Base-by-base conservation (phyloP, 2,797 vertebrate species). In the Sitta carolinensis region DNA sequence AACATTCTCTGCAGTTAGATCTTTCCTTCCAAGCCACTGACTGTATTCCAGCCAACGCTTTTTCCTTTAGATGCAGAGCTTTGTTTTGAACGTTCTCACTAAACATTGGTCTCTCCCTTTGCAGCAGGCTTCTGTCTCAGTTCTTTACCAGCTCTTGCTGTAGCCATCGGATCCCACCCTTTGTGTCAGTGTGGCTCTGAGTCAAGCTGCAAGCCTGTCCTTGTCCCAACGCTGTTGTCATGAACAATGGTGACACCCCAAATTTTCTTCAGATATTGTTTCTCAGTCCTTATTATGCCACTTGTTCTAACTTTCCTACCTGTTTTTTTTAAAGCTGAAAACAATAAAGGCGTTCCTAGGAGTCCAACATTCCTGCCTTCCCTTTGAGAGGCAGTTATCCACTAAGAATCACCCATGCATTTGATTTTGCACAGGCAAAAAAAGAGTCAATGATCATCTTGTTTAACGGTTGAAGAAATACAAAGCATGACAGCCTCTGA, bases 221-320 rank as follows among this genome's bases (percentile, higher is more conserved):
- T 47, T 83, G 62, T 68, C 20, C 29, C n/a, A 84, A 0, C 11
- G 17, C 5, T 20, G 2, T 17, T 48, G 13, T 74, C 23, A 16
- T 13, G 14, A 57, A 1, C 26, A 47, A 0, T 0, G 0, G 19
- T 32, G 22, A 13, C 42, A 18, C 5, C 6, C 7, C 7, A 58
- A 6, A n/a, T 66, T 51, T 75, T 43, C 57, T 57, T 61, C 59
- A 27, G 1, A 0, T 38, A 1, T 54, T 42, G 1, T 51, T 83
- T 83, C 20, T 77, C 34, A 55, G 22, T 42, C 20, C 11, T 21
- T 70, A 15, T 10, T 48, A 70, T 18, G 26, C 16, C 7, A 13
- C 69, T 92, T 77, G 10, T 25, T 26, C 5, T 61, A 57, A 25
- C 1, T 11, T 43, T 74, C 12, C 27, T 66, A 52, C 59, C 29